Conservation (phyloP, 2,113 vertebrate species). For the Thermophis baileyi region DNA sequence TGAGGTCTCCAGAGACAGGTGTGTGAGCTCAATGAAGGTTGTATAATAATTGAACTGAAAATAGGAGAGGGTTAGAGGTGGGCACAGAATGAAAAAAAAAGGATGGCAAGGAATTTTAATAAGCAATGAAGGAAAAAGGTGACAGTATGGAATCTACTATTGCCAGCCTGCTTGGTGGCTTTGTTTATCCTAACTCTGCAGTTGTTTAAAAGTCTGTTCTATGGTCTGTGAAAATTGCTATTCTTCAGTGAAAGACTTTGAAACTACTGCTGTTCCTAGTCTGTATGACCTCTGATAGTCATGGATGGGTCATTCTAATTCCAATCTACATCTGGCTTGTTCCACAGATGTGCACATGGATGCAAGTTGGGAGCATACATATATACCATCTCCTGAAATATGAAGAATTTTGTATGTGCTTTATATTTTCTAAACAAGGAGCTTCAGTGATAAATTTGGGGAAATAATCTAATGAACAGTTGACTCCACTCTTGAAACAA, state of each 20-base stretch:
- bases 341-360: neutral
- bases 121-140: constrained; percentile 43
- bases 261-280: neutral
- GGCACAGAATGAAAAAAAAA: constrained; percentile 1
- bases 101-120: constrained; percentile 47
- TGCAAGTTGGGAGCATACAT: neutral
- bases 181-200: constrained; percentile 13
- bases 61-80: constrained; percentile 26
- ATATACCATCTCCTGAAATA: neutral
- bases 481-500: neutral
- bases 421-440: neutral
- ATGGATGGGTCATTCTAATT: neutral
- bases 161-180: constrained; percentile 45
- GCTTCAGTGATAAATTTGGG: neutral
- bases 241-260: neutral
- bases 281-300: too few species aligned
- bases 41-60: constrained; percentile 61
- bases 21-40: constrained; percentile 64
- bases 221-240: neutral
- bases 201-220: neutral
- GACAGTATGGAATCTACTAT: constrained; percentile 40
- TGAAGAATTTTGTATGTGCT: neutral
- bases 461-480: neutral
- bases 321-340: neutral
- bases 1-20: constrained; percentile 38